phyloP scores from a whole-genome alignment of 2,113 vertebrate species.

The Melanerpes aurifrons region DNA sequence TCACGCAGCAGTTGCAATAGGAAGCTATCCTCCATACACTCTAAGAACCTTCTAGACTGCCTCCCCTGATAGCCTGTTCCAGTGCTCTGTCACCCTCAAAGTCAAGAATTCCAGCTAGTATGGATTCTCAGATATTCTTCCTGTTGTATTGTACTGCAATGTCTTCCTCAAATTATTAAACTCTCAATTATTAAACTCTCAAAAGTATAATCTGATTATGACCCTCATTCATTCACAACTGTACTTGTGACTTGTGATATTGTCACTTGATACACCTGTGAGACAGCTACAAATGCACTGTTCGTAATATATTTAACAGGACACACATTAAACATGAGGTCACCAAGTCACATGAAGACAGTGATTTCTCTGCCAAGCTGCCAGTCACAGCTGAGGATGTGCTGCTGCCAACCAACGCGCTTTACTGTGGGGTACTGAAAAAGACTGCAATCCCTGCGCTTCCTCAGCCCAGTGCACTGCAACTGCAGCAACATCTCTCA shows the following conservation, averaged over 20 bases:
- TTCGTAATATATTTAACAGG: neutral
- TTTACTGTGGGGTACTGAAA: neutral
- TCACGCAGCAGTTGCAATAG: too few species aligned
- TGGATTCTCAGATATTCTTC: neutral
- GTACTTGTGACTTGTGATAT: neutral
- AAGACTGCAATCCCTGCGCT: neutral
- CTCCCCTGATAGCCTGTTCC: too few species aligned
- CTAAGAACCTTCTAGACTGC: too few species aligned
- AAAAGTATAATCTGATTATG: neutral
- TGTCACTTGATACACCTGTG: neutral
- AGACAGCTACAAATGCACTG: neutral
- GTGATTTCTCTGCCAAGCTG: neutral
- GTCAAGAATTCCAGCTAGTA: neutral
- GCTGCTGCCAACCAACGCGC: neutral
- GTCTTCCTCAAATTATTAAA: neutral
- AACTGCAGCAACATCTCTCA: neutral
- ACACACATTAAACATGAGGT: neutral
- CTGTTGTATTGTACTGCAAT: neutral
- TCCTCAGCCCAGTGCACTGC: neutral
- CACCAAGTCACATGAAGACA: neutral
- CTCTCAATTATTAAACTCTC: neutral
- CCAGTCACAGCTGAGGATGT: neutral
- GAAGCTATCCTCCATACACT: too few species aligned
- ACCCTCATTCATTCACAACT: neutral
- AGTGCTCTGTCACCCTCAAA: too few species aligned